Percentiles rank a stretch among this genome's conserved stretches.
These are phyloP conservation scores for Nettapus auritus DNA, from an alignment of 2,113 vertebrate genomes.

Conservation along the genomic window DNA sequence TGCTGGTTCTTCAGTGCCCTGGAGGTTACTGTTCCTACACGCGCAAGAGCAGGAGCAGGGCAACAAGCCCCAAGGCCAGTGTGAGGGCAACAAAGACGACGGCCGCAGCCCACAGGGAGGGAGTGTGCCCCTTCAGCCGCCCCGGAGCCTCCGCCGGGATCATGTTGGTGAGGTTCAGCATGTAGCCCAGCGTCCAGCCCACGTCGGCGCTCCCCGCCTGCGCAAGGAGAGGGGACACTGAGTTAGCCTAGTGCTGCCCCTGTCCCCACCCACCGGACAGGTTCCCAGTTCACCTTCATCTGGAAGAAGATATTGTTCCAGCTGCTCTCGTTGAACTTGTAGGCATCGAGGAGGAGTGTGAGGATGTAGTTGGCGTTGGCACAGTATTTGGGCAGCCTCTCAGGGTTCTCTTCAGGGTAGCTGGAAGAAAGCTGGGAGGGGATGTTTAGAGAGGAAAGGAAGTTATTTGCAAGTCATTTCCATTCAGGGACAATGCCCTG, in stretches of 20 bases:
- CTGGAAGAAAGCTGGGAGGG: slow-evolving; percentile 42
- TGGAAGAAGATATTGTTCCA: slow-evolving; percentile 86
- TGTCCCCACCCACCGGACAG: neutral
- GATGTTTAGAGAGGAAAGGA: neutral
- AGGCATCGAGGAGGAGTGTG: slow-evolving; percentile 79
- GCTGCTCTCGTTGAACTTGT: slow-evolving; percentile 79
- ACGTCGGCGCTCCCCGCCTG: slow-evolving; percentile 81
- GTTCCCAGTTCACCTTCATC: slow-evolving; percentile 78
- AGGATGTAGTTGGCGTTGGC: slow-evolving; percentile 82
- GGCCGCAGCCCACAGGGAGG: slow-evolving; percentile 75
- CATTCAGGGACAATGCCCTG: neutral
- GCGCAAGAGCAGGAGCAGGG: slow-evolving; percentile 7
- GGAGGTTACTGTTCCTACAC: neutral
- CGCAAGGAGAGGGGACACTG: fast-evolving
- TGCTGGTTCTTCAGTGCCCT: neutral
- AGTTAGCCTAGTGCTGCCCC: neutral
- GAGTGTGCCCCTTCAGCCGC: slow-evolving; percentile 62
- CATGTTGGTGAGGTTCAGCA: slow-evolving; percentile 89
- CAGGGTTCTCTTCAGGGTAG: slow-evolving; percentile 8
- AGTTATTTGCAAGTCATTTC: neutral
- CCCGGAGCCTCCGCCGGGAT: slow-evolving; percentile 74
- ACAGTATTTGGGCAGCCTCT: slow-evolving; percentile 81
- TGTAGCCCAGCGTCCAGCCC: slow-evolving; percentile 94
- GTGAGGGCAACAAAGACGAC: slow-evolving; percentile 72
- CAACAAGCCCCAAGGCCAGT: neutral